Evolutionary conservation across 2,888 invertebrate genomes (phyloP), one percentile per base, ranked within the genome.

Genomic region (Parnassius smintheus): DNA sequence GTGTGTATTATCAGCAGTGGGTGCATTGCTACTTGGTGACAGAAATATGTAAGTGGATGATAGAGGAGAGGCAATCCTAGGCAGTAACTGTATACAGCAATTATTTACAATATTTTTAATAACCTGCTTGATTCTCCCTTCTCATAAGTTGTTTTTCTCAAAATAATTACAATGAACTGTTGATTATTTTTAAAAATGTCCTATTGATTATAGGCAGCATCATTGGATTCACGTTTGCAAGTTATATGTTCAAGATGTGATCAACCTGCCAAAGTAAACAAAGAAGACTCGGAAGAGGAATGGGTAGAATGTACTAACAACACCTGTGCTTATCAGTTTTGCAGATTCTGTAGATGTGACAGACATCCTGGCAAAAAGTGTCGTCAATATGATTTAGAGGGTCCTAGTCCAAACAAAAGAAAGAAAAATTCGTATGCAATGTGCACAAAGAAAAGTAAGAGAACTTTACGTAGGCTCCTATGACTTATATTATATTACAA

Each of bases 241-340:
- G 68, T 88, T 64, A 72, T 82, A 48, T 92, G 92, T 80, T 82
- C 82, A 25, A 78, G 86, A 45, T 92, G 92, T 68, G 71, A 77
- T 35, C 83, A 85, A 55, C 92, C 92, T 13, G 88, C 92, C n/a
- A 88, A 88, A 73, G 81, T 92, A n/a, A 87, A 84, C 54, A 76
- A 82, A 65, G 88, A 89, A 69, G 56, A 66, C 44, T 72, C 81
- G 48, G 91, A 88, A 62, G 93, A 93, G 80, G 85, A 91, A 74
- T 93, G 93, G 93, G 90, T 87, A 59, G 88, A 92, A 76, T 93
- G 93, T 76, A 88, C 88, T 68, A 88, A 87, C 74, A 70, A 67
- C 62, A 83, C 84, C 70, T 93, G 93, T 80, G 76, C 86, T 53
- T 90, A 88, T 80, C 86, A 91, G 75, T 93, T 92, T 77, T 93